These are phyloP conservation scores for Conops quadrifasciatus DNA, from an alignment of 2,888 invertebrate species.

Conservation along the genomic window DNA sequence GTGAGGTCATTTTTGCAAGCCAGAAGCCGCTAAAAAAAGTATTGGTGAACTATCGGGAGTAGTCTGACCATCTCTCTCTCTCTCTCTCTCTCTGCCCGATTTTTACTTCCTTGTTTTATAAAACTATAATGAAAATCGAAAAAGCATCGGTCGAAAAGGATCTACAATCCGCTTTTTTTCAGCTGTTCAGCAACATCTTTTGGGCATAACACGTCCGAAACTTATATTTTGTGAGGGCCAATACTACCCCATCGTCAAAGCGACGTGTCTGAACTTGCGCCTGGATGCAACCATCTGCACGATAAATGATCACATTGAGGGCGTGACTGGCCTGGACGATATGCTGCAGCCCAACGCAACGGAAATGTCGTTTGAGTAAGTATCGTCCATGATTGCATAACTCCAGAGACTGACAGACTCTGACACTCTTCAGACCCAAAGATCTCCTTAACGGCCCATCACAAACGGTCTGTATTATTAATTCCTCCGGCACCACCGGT, in stretches of 20 bases:
- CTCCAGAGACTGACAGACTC: too few species aligned
- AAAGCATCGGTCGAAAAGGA: too few species aligned
- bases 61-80: too few species aligned
- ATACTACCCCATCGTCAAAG: constrained; percentile 7
- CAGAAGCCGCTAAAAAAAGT: too few species aligned
- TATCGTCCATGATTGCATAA: background rate
- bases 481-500: constrained; percentile 59
- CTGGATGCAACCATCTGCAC: constrained; percentile 14
- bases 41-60: too few species aligned
- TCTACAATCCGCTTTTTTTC: background rate
- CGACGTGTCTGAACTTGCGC: background rate
- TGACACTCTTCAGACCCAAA: constrained; percentile 12
- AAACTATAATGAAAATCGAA: too few species aligned
- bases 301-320: background rate
- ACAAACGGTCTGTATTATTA: constrained; percentile 46
- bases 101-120: too few species aligned
- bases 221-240: constrained; percentile 23
- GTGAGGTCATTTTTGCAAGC: constrained; percentile 30
- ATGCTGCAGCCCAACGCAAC: background rate
- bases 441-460: background rate
- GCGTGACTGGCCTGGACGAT: background rate
- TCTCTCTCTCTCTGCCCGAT: background rate
- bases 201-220: constrained; percentile 23
- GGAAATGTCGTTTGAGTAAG: constrained; percentile 8
- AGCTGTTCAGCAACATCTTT: constrained; percentile 15